Percentiles rank a stretch among this genome's conserved stretches.
Evolutionary conservation across 2,113 vertebrate genomes (phyloP).

Genomic region (Centropristis striata): DNA sequence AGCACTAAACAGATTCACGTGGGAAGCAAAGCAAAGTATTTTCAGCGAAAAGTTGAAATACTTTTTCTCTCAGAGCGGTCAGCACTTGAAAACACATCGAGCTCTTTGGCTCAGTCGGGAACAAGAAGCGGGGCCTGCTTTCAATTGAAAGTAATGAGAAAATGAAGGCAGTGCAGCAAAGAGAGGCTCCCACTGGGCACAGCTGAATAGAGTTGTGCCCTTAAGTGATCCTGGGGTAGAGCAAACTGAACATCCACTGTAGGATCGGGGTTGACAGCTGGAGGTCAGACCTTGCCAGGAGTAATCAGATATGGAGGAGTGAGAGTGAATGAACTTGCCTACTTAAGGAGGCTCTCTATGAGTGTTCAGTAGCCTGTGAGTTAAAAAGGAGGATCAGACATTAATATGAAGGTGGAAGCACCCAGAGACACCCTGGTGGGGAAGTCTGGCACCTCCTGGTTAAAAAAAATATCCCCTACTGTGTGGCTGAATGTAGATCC

Average conservation of each 20-base stretch:
- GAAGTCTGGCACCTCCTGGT: constrained; percentile 19
- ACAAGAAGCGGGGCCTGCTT: constrained; percentile 14
- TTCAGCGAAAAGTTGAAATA: constrained; percentile 24
- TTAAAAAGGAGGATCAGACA: constrained; percentile 3
- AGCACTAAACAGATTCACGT: constrained; percentile 20
- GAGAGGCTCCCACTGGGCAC: constrained; percentile 37
- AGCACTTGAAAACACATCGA: neutral
- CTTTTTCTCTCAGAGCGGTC: constrained; percentile 11
- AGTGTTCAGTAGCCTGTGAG: constrained; percentile 19
- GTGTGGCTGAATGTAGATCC: neutral
- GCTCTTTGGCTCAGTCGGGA: constrained; percentile 18
- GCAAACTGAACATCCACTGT: constrained; percentile 54
- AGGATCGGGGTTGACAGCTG: constrained; percentile 61
- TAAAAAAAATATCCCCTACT: neutral
- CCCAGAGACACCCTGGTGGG: neutral
- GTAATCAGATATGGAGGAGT: constrained; percentile 48
- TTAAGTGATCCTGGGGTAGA: constrained; percentile 59
- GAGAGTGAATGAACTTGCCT: constrained; percentile 37
- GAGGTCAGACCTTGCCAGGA: constrained; percentile 64
- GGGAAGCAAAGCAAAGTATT: constrained; percentile 21
- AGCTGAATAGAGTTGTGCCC: constrained; percentile 40
- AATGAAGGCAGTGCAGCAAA: constrained; percentile 37
- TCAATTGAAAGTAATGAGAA: constrained; percentile 58
- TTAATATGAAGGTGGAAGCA: constrained; percentile 22
- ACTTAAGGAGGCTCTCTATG: constrained; percentile 27